Conservation (phyloP, 2,113 vertebrate species). For the Perca schrenkii region DNA sequence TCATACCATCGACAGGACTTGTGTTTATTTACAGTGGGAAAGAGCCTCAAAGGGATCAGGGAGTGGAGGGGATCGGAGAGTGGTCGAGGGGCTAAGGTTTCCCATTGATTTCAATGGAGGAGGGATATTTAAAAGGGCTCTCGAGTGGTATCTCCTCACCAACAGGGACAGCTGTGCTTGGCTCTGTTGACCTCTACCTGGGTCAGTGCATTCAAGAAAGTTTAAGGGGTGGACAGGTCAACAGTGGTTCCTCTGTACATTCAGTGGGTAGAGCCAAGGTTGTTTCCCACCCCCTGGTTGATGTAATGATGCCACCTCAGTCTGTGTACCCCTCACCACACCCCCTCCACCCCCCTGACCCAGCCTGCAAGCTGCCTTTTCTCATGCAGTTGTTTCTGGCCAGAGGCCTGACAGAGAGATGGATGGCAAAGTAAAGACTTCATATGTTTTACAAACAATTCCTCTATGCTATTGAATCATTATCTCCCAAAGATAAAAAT, state of each 20-base stretch:
- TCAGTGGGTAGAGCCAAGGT: slow-evolving; percentile 73
- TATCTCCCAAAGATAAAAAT: slow-evolving; percentile 57
- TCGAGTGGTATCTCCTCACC: slow-evolving; percentile 62
- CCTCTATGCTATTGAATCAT: slow-evolving; percentile 68
- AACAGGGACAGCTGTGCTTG: slow-evolving; percentile 63
- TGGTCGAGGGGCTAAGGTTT: slow-evolving; percentile 55
- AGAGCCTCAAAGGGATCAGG: slow-evolving; percentile 53
- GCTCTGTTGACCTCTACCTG: slow-evolving; percentile 73
- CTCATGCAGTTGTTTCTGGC: slow-evolving; percentile 71
- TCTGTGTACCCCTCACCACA: slow-evolving; percentile 40
- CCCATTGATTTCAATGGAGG: slow-evolving; percentile 44
- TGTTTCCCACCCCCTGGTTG: slow-evolving; percentile 42
- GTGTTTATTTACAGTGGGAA: slow-evolving; percentile 83
- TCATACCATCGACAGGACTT: slow-evolving; percentile 78
- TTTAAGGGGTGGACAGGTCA: slow-evolving; percentile 62
- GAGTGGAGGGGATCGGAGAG: slow-evolving; percentile 45
- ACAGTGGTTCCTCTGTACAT: slow-evolving; percentile 81
- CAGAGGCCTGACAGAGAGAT: slow-evolving; percentile 57
- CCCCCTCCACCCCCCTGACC: slow-evolving; percentile 43
- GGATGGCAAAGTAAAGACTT: slow-evolving; percentile 71
- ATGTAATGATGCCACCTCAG: slow-evolving; percentile 52
- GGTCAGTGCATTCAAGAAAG: slow-evolving; percentile 73
- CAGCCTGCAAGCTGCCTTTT: slow-evolving; percentile 69
- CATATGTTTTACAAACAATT: slow-evolving; percentile 69
- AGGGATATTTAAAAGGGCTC: slow-evolving; percentile 36